Base-by-base conservation (phyloP, 2,797 vertebrate species). In the Molossus alvarezi region DNA sequence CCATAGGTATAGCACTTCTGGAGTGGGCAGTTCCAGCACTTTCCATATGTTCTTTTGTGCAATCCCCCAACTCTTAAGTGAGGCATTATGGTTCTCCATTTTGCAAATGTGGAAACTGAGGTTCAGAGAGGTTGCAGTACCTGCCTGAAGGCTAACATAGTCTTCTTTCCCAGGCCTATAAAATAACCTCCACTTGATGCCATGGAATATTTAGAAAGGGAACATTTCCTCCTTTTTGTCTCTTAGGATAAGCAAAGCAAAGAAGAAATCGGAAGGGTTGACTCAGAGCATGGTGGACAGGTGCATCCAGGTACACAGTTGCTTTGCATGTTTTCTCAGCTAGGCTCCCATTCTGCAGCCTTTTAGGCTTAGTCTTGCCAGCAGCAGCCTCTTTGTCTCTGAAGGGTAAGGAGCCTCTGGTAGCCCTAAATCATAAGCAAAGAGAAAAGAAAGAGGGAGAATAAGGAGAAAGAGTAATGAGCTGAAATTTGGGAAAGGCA, bases 211-310 rank as follows among this genome's bases (percentile, higher is more conserved):
- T 95, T 65, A 37, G 77, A 67, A 89, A 88, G 53, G 82, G 60
- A 94, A 64, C 11, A 25, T 75, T 84, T 41, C 10, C 17, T 41
- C 25, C 1, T 73, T 65, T 58, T 58, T 81, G 21, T 91, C 60
- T 95, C 65, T 79, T 95, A 99, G 99, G 98, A 99, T 99, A 98
- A 99, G 98, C 98, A 99, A 99, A 96, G 98, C 99, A 83, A 99
- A 99, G 98, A 99, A 99, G 99, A 99, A 99, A 95, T 97, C 99
- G 0, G 99, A 99, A 96, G 99, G 99, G 7, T 97, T 99, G 97
- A 99, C 99, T 0, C 99, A 99, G 98, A 99, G 99, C 55, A 99
- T 99, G 99, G 99, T 99, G 97, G 99, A 99, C 98, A 99, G 99
- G 91, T 99, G 99, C 97, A 99, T 99, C 97, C 99, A 99, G 99